These are phyloP conservation scores for Mythimna loreyi DNA, from an alignment of 2,888 invertebrate genomes.

Conservation along the genomic window DNA sequence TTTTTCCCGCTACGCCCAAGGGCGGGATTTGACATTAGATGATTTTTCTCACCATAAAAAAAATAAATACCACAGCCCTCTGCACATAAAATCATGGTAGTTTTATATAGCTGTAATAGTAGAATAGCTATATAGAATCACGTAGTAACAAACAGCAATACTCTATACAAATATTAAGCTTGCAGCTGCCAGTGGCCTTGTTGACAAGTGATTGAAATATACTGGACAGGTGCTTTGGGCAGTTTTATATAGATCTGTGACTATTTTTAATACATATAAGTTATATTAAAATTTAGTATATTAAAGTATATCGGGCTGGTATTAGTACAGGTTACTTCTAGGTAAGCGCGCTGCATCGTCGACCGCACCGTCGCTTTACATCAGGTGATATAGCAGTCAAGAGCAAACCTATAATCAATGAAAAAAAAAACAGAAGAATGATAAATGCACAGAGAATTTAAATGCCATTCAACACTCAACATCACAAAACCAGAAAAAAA, in stretches of 20 bases:
- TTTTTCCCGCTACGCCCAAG: no score
- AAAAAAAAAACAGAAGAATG: no score
- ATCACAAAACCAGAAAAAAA: background rate
- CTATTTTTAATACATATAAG: background rate
- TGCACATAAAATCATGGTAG: background rate
- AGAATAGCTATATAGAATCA: slow-evolving; percentile 27
- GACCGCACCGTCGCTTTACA: no score
- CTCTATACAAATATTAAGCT: slow-evolving; percentile 53
- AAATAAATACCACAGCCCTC: no score
- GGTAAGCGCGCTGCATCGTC: no score
- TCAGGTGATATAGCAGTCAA: no score
- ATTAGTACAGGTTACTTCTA: no score
- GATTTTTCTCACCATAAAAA: no score
- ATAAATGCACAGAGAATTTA: background rate
- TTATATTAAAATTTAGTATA: no score
- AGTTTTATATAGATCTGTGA: background rate
- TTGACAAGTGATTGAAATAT: slow-evolving; percentile 29
- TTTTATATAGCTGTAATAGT: background rate
- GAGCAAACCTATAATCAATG: no score
- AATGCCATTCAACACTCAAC: background rate
- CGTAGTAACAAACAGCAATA: slow-evolving; percentile 39
- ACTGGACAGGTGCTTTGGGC: background rate
- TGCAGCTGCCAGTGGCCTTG: background rate
- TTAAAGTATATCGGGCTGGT: no score
- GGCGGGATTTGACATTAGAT: no score